Base-by-base conservation (phyloP, 1,140 invertebrate species). In the Lutraria rhynchaena region DNA sequence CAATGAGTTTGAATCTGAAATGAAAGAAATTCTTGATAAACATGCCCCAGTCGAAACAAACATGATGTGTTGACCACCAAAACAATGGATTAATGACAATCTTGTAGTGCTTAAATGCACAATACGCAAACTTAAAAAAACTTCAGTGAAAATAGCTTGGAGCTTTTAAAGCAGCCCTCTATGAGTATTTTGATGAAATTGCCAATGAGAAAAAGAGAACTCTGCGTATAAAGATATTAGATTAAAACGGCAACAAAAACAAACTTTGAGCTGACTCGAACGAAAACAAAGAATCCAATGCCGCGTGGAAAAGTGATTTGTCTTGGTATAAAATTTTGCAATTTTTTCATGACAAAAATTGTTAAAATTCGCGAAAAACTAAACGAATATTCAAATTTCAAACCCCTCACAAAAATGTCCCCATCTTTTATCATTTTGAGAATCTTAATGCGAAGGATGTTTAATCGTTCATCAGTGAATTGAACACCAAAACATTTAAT, bases 291-390 rank as follows among this genome's bases (percentile, higher is more conserved):
- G 11, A 76, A 76, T 24, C 57, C 37, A 17, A 61, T 76, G 35
- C 58, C 44, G 17, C 2, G n/a, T 11, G 37, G 22, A 4, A 31
- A 76, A 29, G n/a, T 19, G 4, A 46, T 15, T 22, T 22, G 22
- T n/a, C 27, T 11, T 51, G 15, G 57, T 58, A 4, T 57, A 63
- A 13, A 29, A 76, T 37, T 76, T 63, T 53, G 73, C 57, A 58
- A 76, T 41, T 49, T 31, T 27, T 76, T 76, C 41, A 76, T 76
- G 73, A 41, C 1, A 37, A 76, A 76, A 51, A 61, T 76, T 17
- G 33, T 51, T 7, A 76, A 76, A 29, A 46, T 76, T n/a, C 57
- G 58, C 1, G 27, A 63, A 1, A 29, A 35, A 4, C 35, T 63
- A 5, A 46, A 63, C 1, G 29, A 61, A 31, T 63, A 35, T 31